A percentile compares a stretch with the other conserved stretches of the same genome.
Conservation (phyloP, 1,140 invertebrate species). For the Drosophila neocordata region DNA sequence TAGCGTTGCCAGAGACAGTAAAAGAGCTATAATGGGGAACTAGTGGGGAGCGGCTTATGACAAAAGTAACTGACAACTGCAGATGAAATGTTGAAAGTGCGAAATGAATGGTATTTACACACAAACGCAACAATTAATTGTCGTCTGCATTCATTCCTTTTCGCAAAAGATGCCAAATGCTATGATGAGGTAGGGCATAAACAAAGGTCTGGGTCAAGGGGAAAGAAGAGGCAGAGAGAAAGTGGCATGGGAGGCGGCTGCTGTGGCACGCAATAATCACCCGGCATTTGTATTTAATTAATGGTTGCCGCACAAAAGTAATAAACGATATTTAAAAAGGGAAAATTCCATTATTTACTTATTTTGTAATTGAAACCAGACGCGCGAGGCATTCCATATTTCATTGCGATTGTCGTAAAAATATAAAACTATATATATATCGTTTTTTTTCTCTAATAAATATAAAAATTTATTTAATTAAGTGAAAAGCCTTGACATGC, state of each 20-base stretch:
- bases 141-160: conserved; percentile 60
- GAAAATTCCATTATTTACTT: conserved; percentile 66
- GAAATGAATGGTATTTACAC: conserved; percentile 60
- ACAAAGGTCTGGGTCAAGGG: neutral
- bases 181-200: neutral
- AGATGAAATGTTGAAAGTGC: conserved; percentile 80
- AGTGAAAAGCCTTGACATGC: conserved; percentile 45
- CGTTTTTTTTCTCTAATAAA: conserved; percentile 13
- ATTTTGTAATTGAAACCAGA: conserved; percentile 70
- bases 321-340: conserved; percentile 64
- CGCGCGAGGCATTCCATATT: conserved; percentile 9
- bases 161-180: conserved; percentile 47
- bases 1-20: conserved; percentile 1
- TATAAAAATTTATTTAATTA: conserved; percentile 49
- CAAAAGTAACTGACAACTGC: conserved; percentile 77
- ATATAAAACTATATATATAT: conserved; percentile 35
- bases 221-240: too few species aligned
- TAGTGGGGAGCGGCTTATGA: conserved; percentile 26
- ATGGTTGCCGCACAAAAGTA: conserved; percentile 61
- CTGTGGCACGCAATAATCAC: conserved; percentile 74
- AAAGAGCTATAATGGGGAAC: neutral
- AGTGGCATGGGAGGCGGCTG: conserved; percentile 9
- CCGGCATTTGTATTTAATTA: conserved; percentile 73
- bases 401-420: conserved; percentile 58
- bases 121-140: conserved; percentile 76